phyloP scores from a whole-genome alignment of 2,797 vertebrate species.

The Lateolabrax maculatus region DNA sequence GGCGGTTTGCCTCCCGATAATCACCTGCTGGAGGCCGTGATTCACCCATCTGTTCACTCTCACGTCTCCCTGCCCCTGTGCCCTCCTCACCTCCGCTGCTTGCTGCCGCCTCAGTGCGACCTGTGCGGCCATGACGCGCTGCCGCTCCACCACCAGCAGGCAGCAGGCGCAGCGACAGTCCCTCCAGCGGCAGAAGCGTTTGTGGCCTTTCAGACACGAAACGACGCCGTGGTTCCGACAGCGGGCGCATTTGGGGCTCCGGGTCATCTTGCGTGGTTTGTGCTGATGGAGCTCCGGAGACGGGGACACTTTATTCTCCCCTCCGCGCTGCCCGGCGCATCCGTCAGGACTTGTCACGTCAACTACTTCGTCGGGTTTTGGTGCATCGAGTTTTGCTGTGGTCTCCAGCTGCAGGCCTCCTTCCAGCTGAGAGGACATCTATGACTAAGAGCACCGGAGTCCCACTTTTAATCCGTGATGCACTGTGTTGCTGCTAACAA shows the following conservation, averaged over 20 bases:
- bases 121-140: conserved; percentile 89
- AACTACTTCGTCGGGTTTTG: conserved; percentile 68
- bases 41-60: background rate
- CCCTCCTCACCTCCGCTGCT: conserved; percentile 78
- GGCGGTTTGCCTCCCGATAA: background rate
- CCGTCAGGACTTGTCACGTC: conserved; percentile 81
- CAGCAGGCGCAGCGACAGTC: conserved; percentile 87
- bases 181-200: conserved; percentile 87
- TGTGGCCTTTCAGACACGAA: conserved; percentile 88
- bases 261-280: conserved; percentile 70
- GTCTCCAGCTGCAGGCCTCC: conserved; percentile 73
- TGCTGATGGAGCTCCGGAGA: conserved; percentile 56
- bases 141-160: conserved; percentile 87
- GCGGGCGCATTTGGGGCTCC: conserved; percentile 83
- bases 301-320: conserved; percentile 27
- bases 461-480: conserved; percentile 33
- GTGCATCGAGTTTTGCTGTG: conserved; percentile 47
- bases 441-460: conserved; percentile 47
- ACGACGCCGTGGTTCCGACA: conserved; percentile 82
- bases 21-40: background rate
- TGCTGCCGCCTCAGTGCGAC: conserved; percentile 87
- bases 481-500: background rate
- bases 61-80: conserved; percentile 56
- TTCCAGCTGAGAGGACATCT: conserved; percentile 82
- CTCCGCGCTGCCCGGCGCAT: conserved; percentile 51